Evolutionary conservation across 2,797 vertebrate species (phyloP), one percentile per base, ranked within the genome.

Genomic region (Anabacerthia variegaticeps): DNA sequence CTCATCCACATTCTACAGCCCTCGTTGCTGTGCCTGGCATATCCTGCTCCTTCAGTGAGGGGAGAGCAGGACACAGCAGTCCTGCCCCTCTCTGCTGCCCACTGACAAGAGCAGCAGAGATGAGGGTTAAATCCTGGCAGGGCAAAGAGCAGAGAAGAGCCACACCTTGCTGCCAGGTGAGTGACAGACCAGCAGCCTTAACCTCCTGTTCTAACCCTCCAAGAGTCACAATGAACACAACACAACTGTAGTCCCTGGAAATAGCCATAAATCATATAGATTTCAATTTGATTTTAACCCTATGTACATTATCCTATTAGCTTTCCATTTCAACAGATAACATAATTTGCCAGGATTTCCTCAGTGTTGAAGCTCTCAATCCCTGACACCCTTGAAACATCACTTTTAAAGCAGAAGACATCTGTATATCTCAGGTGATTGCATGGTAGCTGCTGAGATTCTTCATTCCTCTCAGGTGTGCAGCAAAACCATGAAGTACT

Each of bases 71-170:
- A 15, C 15, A 63, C 41, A 83, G 28, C 34, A 48, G 22, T 3
- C 39, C 22, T 34, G 52, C 41, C 51, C 22, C 28, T 79, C 41
- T 43, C 22, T 23, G 44, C 44, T 48, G 41, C 62, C 23, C 18
- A 17, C 14, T 21, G 27, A 28, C n/a, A 39, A 2, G 43, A 44
- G 24, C 2, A 0, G 52, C 8, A 48, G 10, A 46, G 39, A 12
- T 2, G 5, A 7, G 10, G 12, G 3, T n/a, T 10, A 59, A 59
- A 54, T 4, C 7, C 5, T 0, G 20, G 28, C 62, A 44, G n/a
- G 43, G 44, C 43, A n/a, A n/a, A 55, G 6, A 76, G n/a, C 12
- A 18, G 56, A n/a, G 14, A 80, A 9, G 24, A 71, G 43, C 63
- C 63, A 32, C 12, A 49, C 26, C 55, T 56, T 23, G 30, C 62